Evolutionary conservation across 2,888 invertebrate species (phyloP), one percentile per base, ranked within the genome.

Genomic region (Notocelia uddmanniana): DNA sequence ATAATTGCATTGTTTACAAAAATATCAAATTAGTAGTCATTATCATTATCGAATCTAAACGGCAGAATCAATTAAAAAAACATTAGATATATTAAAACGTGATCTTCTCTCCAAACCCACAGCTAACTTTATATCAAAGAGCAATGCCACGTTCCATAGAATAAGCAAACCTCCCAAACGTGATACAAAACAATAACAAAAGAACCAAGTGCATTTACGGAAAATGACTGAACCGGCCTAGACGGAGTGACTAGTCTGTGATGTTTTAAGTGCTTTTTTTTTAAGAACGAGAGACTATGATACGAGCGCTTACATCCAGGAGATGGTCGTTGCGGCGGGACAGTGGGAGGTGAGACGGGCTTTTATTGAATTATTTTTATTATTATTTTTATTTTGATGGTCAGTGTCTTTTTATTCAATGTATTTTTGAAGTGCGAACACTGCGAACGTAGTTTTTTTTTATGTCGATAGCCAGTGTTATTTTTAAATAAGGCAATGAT

Each of bases 251-350:
- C 19, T 52, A 26, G 50, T 23, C 31, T 72, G 80, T 83, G 75
- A 62, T 72, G 70, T 69, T 58, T 50, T 74, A 79, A 80, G 76
- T 79, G 76, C 75, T 70, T 76, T 80, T 77, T 74, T 26, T 83
- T 75, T 63, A 55, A 60, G 41, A 21, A 21, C 60, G 19, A 59
- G 26, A 34, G 62, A 72, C 13, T 5, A 94, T 94, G 94, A 78
- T 94, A 41, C 89, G 94, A 23, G 92, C 93, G 23, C 80, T 93
- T 66, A 92, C 94, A 19, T 91, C 92, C 52, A 85, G 93, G 57
- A 82, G 93, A 75, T 94, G 94, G 94, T 93, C 94, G 69, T 80
- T 94, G 77, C 85, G 94, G 63, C 86, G 94, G 9, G 94, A 94
- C 79, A 94, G 92, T 77, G 91, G 83, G 75, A 94, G 94, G 94